These are phyloP conservation scores for Bombus huntii DNA, from an alignment of 1,140 invertebrate genomes.

Conservation along the genomic window DNA sequence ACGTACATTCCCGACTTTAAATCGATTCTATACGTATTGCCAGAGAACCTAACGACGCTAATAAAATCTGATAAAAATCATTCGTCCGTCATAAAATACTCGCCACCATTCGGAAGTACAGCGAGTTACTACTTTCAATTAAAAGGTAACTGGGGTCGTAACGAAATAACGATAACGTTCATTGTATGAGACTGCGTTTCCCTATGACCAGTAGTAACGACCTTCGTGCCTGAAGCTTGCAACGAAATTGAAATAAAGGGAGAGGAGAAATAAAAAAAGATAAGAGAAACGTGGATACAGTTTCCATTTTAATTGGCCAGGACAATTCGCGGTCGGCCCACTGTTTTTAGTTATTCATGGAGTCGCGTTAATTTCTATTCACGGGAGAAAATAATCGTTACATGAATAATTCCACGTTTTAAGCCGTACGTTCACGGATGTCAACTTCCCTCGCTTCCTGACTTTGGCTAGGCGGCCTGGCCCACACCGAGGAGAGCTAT, in stretches of 20 bases:
- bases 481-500: background rate
- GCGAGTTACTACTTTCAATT: background rate
- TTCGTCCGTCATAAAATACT: background rate
- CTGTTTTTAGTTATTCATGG: constrained; percentile 1
- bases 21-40: background rate
- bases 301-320: background rate
- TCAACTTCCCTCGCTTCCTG: constrained; percentile 40
- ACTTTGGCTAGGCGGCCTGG: background rate
- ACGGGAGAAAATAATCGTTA: constrained; percentile 42
- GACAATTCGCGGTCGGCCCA: background rate
- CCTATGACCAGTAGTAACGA: background rate
- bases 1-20: too few relatives aligned
- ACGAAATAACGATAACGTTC: constrained; percentile 3
- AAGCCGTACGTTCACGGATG: constrained; percentile 44
- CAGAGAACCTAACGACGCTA: background rate
- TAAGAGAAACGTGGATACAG: background rate
- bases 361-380: constrained; percentile 35
- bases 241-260: background rate
- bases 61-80: background rate
- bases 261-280: background rate
- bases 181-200: background rate
- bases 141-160: background rate
- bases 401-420: constrained; percentile 53
- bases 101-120: background rate
- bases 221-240: background rate